Conservation (phyloP, 2,888 invertebrate genomes). For the Tholera decimalis region DNA sequence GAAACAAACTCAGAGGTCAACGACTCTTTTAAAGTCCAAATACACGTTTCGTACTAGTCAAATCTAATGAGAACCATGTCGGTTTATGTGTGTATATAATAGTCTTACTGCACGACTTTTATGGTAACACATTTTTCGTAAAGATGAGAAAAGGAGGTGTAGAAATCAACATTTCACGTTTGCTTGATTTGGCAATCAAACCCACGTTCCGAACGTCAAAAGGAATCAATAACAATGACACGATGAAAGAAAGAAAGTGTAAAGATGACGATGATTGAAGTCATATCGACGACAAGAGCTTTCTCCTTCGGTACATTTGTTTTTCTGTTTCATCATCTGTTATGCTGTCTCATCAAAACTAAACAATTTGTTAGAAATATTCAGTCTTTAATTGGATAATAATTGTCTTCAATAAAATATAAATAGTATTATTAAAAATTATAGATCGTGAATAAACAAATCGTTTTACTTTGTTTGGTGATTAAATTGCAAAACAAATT, state of each 20-base stretch:
- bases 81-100: too few species aligned
- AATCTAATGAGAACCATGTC: too few species aligned
- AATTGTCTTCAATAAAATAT: too few species aligned
- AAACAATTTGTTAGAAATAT: background rate
- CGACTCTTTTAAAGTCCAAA: too few species aligned
- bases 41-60: too few species aligned
- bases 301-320: slow-evolving; percentile 36
- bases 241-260: slow-evolving; percentile 37
- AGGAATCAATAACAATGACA: slow-evolving; percentile 22
- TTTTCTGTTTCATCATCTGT: slow-evolving; percentile 10
- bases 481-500: too few species aligned
- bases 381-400: too few species aligned
- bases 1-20: too few species aligned
- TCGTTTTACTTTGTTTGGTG: too few species aligned
- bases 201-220: background rate
- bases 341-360: slow-evolving; percentile 19
- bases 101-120: background rate
- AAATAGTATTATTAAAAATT: too few species aligned
- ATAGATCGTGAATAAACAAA: too few species aligned
- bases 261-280: slow-evolving; percentile 19
- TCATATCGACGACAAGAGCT: slow-evolving; percentile 37
- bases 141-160: background rate
- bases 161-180: background rate
- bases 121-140: too few species aligned
- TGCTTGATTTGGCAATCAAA: slow-evolving; percentile 4